Percentiles rank a stretch among this genome's conserved stretches.
These are phyloP conservation scores for Lithophane leautieri DNA, from an alignment of 2,888 invertebrate species.

Conservation along the genomic window DNA sequence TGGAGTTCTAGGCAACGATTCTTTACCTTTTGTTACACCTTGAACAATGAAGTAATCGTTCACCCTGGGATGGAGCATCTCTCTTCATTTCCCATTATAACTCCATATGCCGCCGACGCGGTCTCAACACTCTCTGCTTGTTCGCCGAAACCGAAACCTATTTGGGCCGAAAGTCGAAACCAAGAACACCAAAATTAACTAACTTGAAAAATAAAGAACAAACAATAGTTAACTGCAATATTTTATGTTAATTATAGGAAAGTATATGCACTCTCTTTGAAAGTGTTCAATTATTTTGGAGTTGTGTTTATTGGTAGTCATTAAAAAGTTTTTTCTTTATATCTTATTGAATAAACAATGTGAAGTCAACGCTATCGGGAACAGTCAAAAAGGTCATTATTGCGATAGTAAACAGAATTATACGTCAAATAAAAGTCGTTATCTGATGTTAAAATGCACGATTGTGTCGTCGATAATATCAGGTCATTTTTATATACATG, in stretches of 20 bases:
- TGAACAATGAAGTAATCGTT: slow-evolving; percentile 13
- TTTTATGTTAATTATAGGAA: neutral
- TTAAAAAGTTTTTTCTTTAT: slow-evolving; percentile 11
- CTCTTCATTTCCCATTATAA: neutral
- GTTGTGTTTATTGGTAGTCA: slow-evolving; percentile 2
- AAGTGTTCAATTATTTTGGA: neutral
- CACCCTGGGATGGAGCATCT: neutral
- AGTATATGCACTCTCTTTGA: neutral
- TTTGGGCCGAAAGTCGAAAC: slow-evolving; percentile 9
- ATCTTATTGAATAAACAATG: slow-evolving; percentile 33
- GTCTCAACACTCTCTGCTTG: neutral
- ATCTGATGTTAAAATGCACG: slow-evolving; percentile 61
- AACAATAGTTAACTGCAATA: neutral
- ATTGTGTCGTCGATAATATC: slow-evolving; percentile 53
- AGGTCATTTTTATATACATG: slow-evolving; percentile 50
- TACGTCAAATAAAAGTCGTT: slow-evolving; percentile 55
- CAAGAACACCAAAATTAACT: neutral
- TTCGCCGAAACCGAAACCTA: slow-evolving; percentile 22
- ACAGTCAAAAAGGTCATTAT: slow-evolving; percentile 54
- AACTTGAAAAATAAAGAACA: neutral
- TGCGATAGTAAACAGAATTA: slow-evolving; percentile 47
- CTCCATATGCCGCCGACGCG: neutral
- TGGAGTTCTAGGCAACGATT: slow-evolving; percentile 17
- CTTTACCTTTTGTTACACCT: slow-evolving; percentile 10
- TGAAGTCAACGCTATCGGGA: slow-evolving; percentile 31